A percentile compares a stretch with the other conserved stretches of the same genome.
phyloP scores from a whole-genome alignment of 1,140 invertebrate genomes.

The Drosophila pallidifrons region DNA sequence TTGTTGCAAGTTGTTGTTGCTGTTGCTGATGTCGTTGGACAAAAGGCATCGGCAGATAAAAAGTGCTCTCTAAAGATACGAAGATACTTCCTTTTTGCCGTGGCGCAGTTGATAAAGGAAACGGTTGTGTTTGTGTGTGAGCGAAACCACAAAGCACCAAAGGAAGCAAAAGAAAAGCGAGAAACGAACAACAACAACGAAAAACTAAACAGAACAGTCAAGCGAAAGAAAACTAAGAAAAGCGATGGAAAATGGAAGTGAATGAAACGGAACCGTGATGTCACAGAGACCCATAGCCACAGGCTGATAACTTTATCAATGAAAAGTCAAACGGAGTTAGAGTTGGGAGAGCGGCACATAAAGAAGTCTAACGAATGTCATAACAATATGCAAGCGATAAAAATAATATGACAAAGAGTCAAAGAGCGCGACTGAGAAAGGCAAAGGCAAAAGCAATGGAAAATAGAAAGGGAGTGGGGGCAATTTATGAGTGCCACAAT shows the following conservation, averaged over 20 bases:
- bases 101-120: slow-evolving; percentile 54
- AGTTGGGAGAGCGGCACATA: slow-evolving; percentile 28
- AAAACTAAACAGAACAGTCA: slow-evolving; percentile 23
- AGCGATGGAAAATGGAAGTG: slow-evolving; percentile 23
- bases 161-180: slow-evolving; percentile 39
- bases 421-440: background rate
- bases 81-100: slow-evolving; percentile 52
- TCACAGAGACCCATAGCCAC: slow-evolving; percentile 56
- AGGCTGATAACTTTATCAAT: slow-evolving; percentile 81
- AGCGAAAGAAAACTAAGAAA: slow-evolving; percentile 3
- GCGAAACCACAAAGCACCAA: slow-evolving; percentile 57
- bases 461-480: slow-evolving; percentile 13
- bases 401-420: slow-evolving; percentile 45
- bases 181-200: slow-evolving; percentile 9
- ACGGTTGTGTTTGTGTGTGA: slow-evolving; percentile 29
- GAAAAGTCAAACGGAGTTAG: slow-evolving; percentile 57
- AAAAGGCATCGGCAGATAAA: slow-evolving; percentile 48
- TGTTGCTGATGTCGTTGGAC: slow-evolving; percentile 15
- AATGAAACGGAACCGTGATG: slow-evolving; percentile 46
- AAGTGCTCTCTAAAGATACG: slow-evolving; percentile 46
- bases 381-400: slow-evolving; percentile 75
- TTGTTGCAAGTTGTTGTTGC: slow-evolving; percentile 7
- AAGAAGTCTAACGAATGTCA: slow-evolving; percentile 54
- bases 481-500: slow-evolving; percentile 65
- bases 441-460: background rate